Base-by-base conservation (phyloP, 2,113 vertebrate species). In the Notarius quadriscutis region DNA sequence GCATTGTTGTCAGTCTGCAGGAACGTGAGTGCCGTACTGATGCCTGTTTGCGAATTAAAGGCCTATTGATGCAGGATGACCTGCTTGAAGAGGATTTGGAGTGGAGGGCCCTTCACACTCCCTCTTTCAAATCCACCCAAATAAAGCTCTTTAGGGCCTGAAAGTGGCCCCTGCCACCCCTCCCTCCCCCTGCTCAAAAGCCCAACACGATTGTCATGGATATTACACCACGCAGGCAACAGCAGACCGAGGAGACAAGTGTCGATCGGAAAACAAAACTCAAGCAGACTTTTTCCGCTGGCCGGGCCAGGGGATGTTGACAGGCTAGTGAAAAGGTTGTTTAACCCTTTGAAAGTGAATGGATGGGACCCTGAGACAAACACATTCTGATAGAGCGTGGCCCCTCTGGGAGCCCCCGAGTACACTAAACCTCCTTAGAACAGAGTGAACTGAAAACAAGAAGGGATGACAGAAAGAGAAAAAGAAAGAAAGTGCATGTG, bases 321-420 rank as follows among this genome's bases (percentile, higher is more conserved):
- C 97, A 98, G 97, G 96, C 96, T 93, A 92, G 94, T 98, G 98
- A 99, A 99, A 97, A 97, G 97, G 97, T 97, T 98, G 98, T 98
- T 99, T 99, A 99, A 99, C 97, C 97, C 97, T 98, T 99, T 97
- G 97, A 97, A 97, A 97, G 94, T 97, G 96, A 97, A 98, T 96
- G 95, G 97, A 96, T 22, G 95, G 95, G 92, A 93, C 93, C 93
- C 81, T 90, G 93, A 97, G 96, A 97, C 96, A 97, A 98, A 97
- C 93, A 95, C 96, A 95, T 97, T 98, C 96, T 97, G 97, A 97
- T 97, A 97, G 96, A 97, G 95, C 97, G 30, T 97, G 65, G 96
- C 95, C 93, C 94, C 94, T 93, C 94, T 94, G 94, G 96, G 91
- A 93, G 96, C 95, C 94, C 92, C 96, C 95, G 93, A 94, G 92